These are phyloP conservation scores for Rhabdomys pumilio DNA, from an alignment of 2,797 vertebrate species.

Conservation along the genomic window DNA sequence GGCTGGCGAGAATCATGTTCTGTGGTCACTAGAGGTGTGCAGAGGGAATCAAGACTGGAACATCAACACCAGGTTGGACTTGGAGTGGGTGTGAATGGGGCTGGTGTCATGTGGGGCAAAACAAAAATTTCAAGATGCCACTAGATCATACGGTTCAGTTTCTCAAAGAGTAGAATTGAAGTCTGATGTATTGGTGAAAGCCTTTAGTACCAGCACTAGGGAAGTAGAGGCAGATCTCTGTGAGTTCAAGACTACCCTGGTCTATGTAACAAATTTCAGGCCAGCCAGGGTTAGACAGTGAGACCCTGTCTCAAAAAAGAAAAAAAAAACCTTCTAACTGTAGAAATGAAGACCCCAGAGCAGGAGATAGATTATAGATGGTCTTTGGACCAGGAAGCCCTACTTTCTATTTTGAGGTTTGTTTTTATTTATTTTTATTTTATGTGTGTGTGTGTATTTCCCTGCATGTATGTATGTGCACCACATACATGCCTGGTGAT, in stretches of 20 bases:
- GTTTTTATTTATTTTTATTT: background rate
- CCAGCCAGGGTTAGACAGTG: background rate
- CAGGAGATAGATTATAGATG: too few relatives aligned
- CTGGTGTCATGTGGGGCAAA: background rate
- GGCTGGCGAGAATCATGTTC: background rate
- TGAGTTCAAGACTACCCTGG: background rate
- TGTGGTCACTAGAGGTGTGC: too few relatives aligned
- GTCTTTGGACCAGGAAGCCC: fast-evolving
- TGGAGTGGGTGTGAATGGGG: background rate
- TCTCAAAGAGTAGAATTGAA: fast-evolving
- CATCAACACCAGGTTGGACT: fast-evolving
- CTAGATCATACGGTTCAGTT: background rate
- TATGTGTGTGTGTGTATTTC: background rate
- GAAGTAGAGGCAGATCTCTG: background rate
- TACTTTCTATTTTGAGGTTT: background rate
- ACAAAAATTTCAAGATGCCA: background rate
- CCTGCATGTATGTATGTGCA: background rate
- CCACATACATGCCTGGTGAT: background rate
- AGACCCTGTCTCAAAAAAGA: background rate
- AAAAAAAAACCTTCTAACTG: background rate
- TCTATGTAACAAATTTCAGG: background rate
- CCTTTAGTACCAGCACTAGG: background rate
- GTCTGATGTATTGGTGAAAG: background rate
- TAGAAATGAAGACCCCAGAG: too few relatives aligned
- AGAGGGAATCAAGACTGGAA: background rate